phyloP scores from a whole-genome alignment of 1,140 invertebrate genomes.

The Cherax quadricarinatus region DNA sequence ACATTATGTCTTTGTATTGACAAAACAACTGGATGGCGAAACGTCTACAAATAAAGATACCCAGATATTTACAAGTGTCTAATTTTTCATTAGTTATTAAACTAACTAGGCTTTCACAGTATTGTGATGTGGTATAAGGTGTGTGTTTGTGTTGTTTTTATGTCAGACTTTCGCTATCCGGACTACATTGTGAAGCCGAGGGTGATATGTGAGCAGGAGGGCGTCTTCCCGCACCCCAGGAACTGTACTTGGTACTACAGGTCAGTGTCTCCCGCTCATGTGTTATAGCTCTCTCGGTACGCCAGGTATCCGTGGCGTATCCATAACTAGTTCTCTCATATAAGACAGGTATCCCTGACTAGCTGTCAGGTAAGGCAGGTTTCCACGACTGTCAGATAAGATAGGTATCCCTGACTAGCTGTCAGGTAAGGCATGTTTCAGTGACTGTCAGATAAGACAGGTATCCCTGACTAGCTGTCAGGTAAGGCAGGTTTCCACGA shows the following conservation, averaged over 20 bases:
- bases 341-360: too few species aligned
- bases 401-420: too few species aligned
- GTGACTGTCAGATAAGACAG: too few species aligned
- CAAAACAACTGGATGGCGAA: neutral
- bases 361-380: too few species aligned
- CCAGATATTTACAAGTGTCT: neutral
- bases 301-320: too few species aligned
- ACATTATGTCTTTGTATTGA: neutral
- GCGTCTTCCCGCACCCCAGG: constrained; percentile 64
- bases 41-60: neutral
- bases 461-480: too few species aligned
- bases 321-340: too few species aligned
- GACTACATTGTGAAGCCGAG: constrained; percentile 62
- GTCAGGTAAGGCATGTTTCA: too few species aligned
- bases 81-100: neutral
- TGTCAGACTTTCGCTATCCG: constrained; percentile 55
- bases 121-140: neutral
- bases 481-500: too few species aligned
- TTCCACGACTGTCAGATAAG: too few species aligned
- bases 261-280: constrained; percentile 14
- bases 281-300: too few species aligned
- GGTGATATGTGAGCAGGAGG: constrained; percentile 40
- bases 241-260: constrained; percentile 68
- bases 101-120: too few species aligned
- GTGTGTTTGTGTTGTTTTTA: neutral